Evolutionary conservation across 2,888 invertebrate species (phyloP), one percentile per base, ranked within the genome.

Genomic region (Rhynchonema sp.): DNA sequence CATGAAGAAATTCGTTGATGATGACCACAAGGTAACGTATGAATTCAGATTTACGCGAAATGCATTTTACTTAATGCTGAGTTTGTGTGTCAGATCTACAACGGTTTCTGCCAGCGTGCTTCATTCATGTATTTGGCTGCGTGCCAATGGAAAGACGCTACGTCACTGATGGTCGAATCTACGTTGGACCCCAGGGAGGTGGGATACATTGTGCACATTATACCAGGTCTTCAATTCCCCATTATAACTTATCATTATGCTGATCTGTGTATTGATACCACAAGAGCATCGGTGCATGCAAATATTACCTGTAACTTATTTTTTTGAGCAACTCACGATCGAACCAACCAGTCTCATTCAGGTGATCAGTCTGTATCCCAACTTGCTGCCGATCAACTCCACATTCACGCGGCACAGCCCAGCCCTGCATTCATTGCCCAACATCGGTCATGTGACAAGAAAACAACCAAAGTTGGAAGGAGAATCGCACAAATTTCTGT

Each of bases 101-200:
- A 17, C 17, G 6, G 9, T 6, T 17, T 77, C 30, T 75, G 77
- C 62, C 74, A 75, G 62, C 75, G 76, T 66, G 78, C 78, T 52
- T 78, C 73, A 2, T 79, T 79, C 68, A 74, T 77, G 59, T 73
- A 77, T 67, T 74, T 79, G 64, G 68, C 75, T n/a, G 67, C 73
- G 57, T 69, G 72, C 38, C 72, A 77, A 56, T 77, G 77, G 66
- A 74, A 74, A 2, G 72, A 76, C 60, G 77, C 79, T 2, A 63
- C 64, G 55, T 72, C 76, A 52, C 67, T 76, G 23, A 76, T 79
- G 62, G 67, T 67, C 46, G 69, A 69, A 57, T 74, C 76, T 38
- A 65, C 69, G 26, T 67, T 77, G 30, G 79, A 79, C 67, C 69
- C 75, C 2, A 65, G 78, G 68, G 78, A 77, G 70, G 76, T 76